Conservation (phyloP, 2,797 vertebrate genomes). For the Eurystomus glaucurus region DNA sequence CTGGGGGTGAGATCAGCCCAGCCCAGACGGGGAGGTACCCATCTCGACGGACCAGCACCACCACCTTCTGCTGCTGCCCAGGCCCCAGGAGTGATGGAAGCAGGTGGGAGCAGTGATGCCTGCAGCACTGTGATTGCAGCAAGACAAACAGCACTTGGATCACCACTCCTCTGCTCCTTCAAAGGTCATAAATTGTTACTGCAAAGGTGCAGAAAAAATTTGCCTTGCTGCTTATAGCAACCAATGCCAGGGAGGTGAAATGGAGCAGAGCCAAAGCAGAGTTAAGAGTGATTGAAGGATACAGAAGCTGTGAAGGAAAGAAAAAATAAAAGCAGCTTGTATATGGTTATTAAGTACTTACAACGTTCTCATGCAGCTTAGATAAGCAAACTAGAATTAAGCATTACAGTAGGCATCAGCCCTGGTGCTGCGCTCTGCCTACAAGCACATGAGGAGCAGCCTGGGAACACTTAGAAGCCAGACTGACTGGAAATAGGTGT, state of each 20-base stretch:
- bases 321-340: background rate
- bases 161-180: background rate
- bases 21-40: fast-evolving
- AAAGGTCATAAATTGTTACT: background rate
- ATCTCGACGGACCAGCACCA: background rate
- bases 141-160: background rate
- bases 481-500: background rate
- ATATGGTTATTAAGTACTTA: conserved; percentile 25
- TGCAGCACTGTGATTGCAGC: background rate
- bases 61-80: background rate
- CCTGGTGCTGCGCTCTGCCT: background rate
- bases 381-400: conserved; percentile 28
- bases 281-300: background rate
- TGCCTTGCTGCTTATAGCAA: background rate
- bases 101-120: background rate
- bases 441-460: background rate
- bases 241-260: background rate
- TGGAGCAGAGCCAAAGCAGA: conserved; percentile 13
- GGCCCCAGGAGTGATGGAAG: background rate
- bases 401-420: background rate
- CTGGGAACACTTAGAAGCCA: background rate
- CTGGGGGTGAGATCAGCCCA: background rate
- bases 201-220: background rate
- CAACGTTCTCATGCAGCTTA: conserved; percentile 14
- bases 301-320: background rate